Evolutionary conservation across 2,113 vertebrate species (phyloP), one percentile per base, ranked within the genome.

Genomic region (Hyla sarda): DNA sequence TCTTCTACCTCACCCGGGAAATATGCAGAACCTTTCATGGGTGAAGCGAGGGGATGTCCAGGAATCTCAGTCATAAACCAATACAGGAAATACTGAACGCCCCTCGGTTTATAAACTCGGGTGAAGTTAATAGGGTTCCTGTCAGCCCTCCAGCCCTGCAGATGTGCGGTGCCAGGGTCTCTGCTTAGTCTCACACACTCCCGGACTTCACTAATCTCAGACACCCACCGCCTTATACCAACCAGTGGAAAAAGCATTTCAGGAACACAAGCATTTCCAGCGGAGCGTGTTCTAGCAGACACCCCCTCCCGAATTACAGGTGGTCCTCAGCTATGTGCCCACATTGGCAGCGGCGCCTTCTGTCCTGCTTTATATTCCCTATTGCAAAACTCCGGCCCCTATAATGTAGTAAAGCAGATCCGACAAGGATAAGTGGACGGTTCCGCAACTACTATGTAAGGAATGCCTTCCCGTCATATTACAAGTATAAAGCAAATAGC

Each of bases 131-230:
- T 74, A 72, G 65, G 21, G 65, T 81, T 81, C n/a, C 78, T 45
- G 78, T 58, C 48, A 73, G 56, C 32, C 30, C 67, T 56, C 52
- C 67, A 74, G 48, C 50, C 28, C 21, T 4, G 62, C 23, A 17
- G 65, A n/a, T 25, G 23, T 54, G 47, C 48, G 12, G 45, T 34
- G 41, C 60, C 84, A 56, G 84, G 60, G 47, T 13, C 21, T 41
- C 84, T 85, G 84, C 21, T 52, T 71, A 85, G 78, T 85, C 84
- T 85, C 83, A 85, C 52, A 65, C 69, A 34, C 58, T 84, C 73
- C 58, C 32, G 30, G 65, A n/a, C 19, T 3, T 85, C 16, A 10
- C 56, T 62, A 81, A 81, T 81, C 69, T 83, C 58, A 62, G 25
- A 81, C 78, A 81, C 78, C 56, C 78, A 65, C 78, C 9, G 28